Evolutionary conservation across 2,888 invertebrate species (phyloP), one percentile per base, ranked within the genome.

Genomic region (Eremobia ochroleuca): DNA sequence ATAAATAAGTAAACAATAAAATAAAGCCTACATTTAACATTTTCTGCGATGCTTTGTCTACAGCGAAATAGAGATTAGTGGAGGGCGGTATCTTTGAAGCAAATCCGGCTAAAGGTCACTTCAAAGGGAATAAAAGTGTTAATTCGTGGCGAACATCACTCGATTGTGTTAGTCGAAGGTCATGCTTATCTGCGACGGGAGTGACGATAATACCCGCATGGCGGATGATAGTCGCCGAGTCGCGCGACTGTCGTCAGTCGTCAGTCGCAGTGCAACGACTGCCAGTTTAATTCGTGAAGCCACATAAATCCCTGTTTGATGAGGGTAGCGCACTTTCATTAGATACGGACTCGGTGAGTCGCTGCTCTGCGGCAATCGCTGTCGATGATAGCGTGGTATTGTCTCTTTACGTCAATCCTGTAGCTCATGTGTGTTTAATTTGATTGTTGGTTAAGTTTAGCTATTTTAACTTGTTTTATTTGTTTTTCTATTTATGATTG

Each of bases 261-360:
- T 79, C 81, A 75, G 79, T 76, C 85, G 79, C 79, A 86, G 79
- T 90, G 85, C 85, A 87, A 88, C 88, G 86, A 90, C 85, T 90
- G 89, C 87, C 92, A 92, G 92, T 94, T 93, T 91, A 91, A 92
- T 93, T 93, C 88, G 79, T 87, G 90, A 91, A 92, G 90, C 90
- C 92, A 92, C 91, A 92, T 93, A 92, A 92, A 92, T 91, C 91
- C 90, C 85, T 80, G 82, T 91, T 92, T 93, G 92, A 94, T 93
- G 91, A 92, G 93, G 93, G 93, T 91, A 87, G 87, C 85, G 88
- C 83, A 86, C 86, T 91, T 89, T 91, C 91, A 92, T 92, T 92
- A 93, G 90, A 92, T 91, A 91, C 85, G 86, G 89, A 90, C 90
- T 88, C 87, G 85, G 83, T 88, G 89, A 90, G 90, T 88, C 88